Conservation (phyloP, 1,140 invertebrate species). For the Micrasema minimum region DNA sequence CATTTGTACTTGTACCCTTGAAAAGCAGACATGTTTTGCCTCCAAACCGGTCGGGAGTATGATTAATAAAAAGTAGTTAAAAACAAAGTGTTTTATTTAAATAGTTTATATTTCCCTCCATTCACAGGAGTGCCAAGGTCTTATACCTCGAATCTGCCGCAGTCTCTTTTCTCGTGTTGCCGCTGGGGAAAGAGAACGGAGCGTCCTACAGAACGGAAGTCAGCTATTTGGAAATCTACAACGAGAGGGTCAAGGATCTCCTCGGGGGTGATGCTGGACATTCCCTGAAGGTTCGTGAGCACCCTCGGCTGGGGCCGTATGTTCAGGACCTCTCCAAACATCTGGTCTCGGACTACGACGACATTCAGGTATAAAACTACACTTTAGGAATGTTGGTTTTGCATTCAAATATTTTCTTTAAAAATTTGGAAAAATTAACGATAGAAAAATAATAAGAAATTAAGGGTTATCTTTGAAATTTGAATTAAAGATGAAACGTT, state of each 20-base stretch:
- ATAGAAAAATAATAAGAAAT: neutral
- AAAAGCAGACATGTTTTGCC: too few relatives aligned
- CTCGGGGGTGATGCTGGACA: constrained; percentile 76
- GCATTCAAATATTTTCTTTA: neutral
- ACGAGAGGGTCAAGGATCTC: constrained; percentile 90
- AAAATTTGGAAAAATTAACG: neutral
- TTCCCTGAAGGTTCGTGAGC: constrained; percentile 88
- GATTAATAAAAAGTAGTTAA: too few relatives aligned
- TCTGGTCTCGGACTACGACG: constrained; percentile 86
- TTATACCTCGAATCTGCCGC: constrained; percentile 89
- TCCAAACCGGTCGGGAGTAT: too few relatives aligned
- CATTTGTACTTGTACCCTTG: too few relatives aligned
- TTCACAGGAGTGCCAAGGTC: constrained; percentile 84
- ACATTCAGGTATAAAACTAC: constrained; percentile 75
- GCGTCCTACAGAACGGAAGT: constrained; percentile 86
- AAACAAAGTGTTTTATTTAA: too few relatives aligned
- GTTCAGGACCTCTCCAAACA: constrained; percentile 91
- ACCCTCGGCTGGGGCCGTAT: constrained; percentile 91
- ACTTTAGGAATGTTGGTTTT: neutral
- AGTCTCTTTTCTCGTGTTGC: constrained; percentile 80
- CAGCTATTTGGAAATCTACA: constrained; percentile 92
- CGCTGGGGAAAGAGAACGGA: constrained; percentile 81
- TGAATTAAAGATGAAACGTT: too few relatives aligned
- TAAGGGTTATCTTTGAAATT: too few relatives aligned
- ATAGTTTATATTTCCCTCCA: too few relatives aligned